phyloP scores from a whole-genome alignment of 2,888 invertebrate species.

The Acanthococcus lagerstroemiae region DNA sequence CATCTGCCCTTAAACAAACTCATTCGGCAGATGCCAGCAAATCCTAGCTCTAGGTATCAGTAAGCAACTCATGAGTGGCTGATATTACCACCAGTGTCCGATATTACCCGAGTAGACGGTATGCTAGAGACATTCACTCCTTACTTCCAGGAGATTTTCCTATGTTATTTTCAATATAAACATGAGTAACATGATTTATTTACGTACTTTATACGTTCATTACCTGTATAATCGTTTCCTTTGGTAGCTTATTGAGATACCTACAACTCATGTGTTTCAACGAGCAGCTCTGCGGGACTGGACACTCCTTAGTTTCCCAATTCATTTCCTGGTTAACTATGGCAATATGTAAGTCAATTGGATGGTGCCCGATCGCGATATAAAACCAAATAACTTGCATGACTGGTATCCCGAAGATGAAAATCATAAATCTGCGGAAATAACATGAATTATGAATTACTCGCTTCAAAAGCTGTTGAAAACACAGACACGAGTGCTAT shows the following conservation, averaged over 20 bases:
- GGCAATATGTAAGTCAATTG: conserved; percentile 68
- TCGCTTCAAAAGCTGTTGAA: neutral
- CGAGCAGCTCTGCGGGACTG: conserved; percentile 50
- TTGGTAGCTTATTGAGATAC: conserved; percentile 63
- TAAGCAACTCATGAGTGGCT: no score
- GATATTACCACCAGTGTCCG: no score
- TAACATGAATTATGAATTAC: conserved; percentile 10
- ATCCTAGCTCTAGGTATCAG: no score
- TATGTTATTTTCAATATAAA: no score
- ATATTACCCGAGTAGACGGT: no score
- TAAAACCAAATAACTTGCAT: conserved; percentile 91
- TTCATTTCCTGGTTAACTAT: conserved; percentile 61
- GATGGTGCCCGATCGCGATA: conserved; percentile 80
- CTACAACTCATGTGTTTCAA: conserved; percentile 66
- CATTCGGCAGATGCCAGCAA: no score
- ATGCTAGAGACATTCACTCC: no score
- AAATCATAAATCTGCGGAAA: conserved; percentile 62
- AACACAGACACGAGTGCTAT: neutral
- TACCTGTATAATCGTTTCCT: conserved; percentile 58
- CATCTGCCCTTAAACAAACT: no score
- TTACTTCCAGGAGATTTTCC: no score
- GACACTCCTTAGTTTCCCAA: conserved; percentile 45
- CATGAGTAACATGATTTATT: no score
- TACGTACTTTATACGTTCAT: no score
- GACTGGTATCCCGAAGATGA: conserved; percentile 86